These are phyloP conservation scores for Ectropis crepuscularia DNA, from an alignment of 2,888 invertebrate genomes.

Conservation along the genomic window DNA sequence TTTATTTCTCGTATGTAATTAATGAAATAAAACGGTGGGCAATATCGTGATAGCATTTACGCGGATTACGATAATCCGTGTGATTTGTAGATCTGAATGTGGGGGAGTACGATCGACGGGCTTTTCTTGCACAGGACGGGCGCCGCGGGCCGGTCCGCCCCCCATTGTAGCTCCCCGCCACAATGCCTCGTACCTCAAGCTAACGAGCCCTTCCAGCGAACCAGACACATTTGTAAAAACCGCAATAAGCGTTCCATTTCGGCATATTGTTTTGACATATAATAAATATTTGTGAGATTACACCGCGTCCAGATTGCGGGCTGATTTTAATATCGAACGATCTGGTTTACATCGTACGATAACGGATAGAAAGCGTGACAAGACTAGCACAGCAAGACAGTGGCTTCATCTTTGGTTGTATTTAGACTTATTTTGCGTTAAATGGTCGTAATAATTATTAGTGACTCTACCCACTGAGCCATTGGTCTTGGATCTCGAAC, in stretches of 20 bases:
- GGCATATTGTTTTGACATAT: slow-evolving; percentile 85
- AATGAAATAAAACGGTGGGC: no score
- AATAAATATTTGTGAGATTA: slow-evolving; percentile 84
- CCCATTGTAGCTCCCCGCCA: slow-evolving; percentile 72
- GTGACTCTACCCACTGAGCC: no score
- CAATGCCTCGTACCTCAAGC: slow-evolving; percentile 81
- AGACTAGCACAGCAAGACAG: background rate
- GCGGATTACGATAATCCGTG: slow-evolving; percentile 47
- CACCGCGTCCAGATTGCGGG: slow-evolving; percentile 70
- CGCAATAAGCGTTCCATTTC: slow-evolving; percentile 82
- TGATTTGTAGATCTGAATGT: slow-evolving; percentile 71
- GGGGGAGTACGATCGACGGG: slow-evolving; percentile 52
- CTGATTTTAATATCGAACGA: slow-evolving; percentile 72
- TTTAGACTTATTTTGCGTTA: no score
- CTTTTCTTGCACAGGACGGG: slow-evolving; percentile 59
- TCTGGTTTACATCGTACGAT: slow-evolving; percentile 11
- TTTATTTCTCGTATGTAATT: no score
- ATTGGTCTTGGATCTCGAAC: no score
- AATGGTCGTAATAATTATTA: no score
- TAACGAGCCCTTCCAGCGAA: slow-evolving; percentile 82
- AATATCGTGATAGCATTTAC: slow-evolving; percentile 23
- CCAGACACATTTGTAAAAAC: slow-evolving; percentile 83
- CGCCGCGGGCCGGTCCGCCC: slow-evolving; percentile 74
- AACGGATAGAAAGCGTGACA: background rate
- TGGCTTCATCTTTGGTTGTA: background rate